A percentile compares a stretch with the other conserved stretches of the same genome.
These are phyloP conservation scores for Cygnus olor DNA, from an alignment of 2,797 vertebrate genomes.

Conservation along the genomic window DNA sequence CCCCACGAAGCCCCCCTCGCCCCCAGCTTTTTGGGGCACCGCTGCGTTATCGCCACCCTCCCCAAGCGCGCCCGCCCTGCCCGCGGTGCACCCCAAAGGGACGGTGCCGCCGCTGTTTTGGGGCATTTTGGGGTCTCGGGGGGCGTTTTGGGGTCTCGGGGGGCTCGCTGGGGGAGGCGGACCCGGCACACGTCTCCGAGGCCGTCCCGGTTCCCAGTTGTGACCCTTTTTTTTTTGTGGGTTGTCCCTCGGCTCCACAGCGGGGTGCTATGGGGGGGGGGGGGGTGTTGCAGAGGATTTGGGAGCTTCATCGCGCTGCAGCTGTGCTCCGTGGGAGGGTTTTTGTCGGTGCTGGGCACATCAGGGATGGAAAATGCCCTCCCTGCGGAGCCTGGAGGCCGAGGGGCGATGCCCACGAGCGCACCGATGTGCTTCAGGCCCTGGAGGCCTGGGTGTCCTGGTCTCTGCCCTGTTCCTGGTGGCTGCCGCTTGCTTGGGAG, in stretches of 20 bases:
- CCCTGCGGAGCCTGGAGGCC: background rate
- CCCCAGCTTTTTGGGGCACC: background rate
- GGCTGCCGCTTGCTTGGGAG: background rate
- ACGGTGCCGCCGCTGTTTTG: too few species aligned
- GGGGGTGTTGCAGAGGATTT: background rate
- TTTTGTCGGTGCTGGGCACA: background rate
- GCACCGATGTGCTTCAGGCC: background rate
- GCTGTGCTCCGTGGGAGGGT: background rate
- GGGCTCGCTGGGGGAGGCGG: rapidly evolving
- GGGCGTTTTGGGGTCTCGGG: too few species aligned
- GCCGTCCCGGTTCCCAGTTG: background rate
- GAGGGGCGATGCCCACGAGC: background rate
- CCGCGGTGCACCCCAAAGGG: too few species aligned
- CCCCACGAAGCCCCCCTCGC: too few species aligned
- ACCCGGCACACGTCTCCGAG: background rate
- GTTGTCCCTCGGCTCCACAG: too few species aligned
- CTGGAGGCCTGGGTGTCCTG: background rate
- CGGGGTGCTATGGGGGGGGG: background rate
- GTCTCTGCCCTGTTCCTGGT: background rate
- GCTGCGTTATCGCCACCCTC: too few species aligned
- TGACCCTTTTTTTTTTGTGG: too few species aligned
- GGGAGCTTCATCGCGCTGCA: rapidly evolving
- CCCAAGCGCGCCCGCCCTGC: too few species aligned
- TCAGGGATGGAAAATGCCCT: rapidly evolving
- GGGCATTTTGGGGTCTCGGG: too few species aligned